A percentile compares a stretch with the other conserved stretches of the same genome.
Conservation (phyloP, 2,113 vertebrate species). For the Rousettus leschenaultii region DNA sequence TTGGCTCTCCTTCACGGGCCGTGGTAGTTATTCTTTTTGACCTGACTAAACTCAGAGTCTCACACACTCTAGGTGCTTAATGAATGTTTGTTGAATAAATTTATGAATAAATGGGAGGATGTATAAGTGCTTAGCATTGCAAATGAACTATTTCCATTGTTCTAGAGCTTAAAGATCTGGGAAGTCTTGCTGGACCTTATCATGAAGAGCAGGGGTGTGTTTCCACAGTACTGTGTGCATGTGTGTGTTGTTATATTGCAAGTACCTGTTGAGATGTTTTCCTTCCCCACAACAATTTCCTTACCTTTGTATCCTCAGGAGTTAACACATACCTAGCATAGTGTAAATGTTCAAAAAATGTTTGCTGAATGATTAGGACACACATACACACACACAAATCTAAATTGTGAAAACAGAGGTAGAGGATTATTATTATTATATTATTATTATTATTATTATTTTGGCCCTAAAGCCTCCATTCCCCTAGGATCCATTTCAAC, state of each 20-base stretch:
- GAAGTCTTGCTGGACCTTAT: background rate
- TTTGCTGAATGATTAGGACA: background rate
- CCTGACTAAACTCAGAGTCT: background rate
- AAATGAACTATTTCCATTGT: background rate
- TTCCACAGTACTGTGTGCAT: background rate
- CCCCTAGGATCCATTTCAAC: background rate
- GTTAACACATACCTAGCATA: background rate
- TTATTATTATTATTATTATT: background rate
- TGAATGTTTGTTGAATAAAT: background rate
- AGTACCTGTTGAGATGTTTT: background rate
- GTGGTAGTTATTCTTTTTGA: background rate
- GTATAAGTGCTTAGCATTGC: background rate
- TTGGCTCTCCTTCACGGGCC: background rate
- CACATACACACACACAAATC: background rate
- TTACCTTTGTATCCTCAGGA: background rate
- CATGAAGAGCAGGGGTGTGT: background rate
- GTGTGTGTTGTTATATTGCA: accelerated
- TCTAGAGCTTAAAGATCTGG: background rate
- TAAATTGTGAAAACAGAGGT: background rate
- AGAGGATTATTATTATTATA: background rate
- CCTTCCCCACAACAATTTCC: background rate
- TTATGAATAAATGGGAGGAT: background rate
- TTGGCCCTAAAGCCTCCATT: background rate
- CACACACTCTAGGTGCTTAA: background rate
- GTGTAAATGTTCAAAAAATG: background rate